A percentile compares a stretch with the other conserved stretches of the same genome.
Conservation (phyloP, 1,140 invertebrate species). For the Cydia amplana region DNA sequence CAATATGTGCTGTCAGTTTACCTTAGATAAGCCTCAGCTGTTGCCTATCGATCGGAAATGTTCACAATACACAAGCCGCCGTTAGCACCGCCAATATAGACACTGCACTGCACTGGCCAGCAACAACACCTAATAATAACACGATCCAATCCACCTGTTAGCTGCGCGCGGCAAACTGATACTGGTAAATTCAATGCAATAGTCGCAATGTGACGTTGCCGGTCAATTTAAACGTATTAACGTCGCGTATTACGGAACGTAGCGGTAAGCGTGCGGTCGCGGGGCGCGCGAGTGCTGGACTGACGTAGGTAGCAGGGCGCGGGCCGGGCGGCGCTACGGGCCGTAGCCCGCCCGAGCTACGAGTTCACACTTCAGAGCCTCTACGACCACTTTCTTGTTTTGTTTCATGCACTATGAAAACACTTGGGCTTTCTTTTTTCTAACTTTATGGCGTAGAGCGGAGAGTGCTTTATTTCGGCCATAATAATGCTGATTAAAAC, state of each 20-base stretch:
- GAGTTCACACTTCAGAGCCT: slow-evolving; percentile 43
- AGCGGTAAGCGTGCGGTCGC: slow-evolving; percentile 41
- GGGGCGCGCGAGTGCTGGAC: slow-evolving; percentile 54
- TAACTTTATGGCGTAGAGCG: background rate
- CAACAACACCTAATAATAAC: slow-evolving; percentile 63
- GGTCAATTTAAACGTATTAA: slow-evolving; percentile 35
- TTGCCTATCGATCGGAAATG: slow-evolving; percentile 63
- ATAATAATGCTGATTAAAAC: background rate
- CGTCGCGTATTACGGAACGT: slow-evolving; percentile 42
- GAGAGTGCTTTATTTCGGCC: background rate
- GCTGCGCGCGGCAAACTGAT: slow-evolving; percentile 29
- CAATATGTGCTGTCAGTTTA: slow-evolving; percentile 43
- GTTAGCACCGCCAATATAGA: slow-evolving; percentile 52
- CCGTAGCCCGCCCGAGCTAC: slow-evolving; percentile 55
- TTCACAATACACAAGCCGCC: slow-evolving; percentile 12
- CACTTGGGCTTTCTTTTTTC: background rate
- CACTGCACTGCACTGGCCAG: slow-evolving; percentile 48
- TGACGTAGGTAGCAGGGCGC: slow-evolving; percentile 58
- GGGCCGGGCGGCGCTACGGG: slow-evolving; percentile 55
- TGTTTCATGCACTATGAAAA: slow-evolving; percentile 23
- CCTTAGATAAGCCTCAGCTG: slow-evolving; percentile 63
- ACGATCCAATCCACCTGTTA: slow-evolving; percentile 60
- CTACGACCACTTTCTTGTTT: slow-evolving; percentile 17
- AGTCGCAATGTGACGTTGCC: slow-evolving; percentile 10
- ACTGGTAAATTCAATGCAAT: slow-evolving; percentile 15